phyloP scores from a whole-genome alignment of 1,140 invertebrate species.

The Caerostris extrusa region DNA sequence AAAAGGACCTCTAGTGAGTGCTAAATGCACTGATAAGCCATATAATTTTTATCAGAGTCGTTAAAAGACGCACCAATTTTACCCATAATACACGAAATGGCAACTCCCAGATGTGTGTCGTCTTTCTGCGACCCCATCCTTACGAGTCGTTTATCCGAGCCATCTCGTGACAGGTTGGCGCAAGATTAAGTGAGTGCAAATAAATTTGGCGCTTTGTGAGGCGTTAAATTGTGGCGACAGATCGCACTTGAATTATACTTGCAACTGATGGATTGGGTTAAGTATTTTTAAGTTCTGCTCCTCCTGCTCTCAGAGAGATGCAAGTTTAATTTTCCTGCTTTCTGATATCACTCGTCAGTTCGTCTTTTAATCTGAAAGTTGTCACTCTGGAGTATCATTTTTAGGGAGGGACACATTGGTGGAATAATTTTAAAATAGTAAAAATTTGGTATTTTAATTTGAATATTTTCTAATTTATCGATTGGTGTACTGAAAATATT shows the following conservation, averaged over 20 bases:
- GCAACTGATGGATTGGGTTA: conserved; percentile 56
- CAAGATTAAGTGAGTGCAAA: conserved; percentile 67
- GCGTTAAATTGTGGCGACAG: conserved; percentile 28
- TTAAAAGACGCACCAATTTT: not conserved
- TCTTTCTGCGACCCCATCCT: conserved; percentile 26
- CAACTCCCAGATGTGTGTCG: not conserved
- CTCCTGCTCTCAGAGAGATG: not conserved
- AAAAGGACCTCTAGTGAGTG: too few species aligned
- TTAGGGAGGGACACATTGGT: too few species aligned
- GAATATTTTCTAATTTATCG: too few species aligned
- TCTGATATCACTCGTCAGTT: not conserved
- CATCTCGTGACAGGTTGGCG: conserved; percentile 29
- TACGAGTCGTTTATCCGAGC: conserved; percentile 19
- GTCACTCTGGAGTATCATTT: too few species aligned
- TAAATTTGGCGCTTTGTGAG: conserved; percentile 33
- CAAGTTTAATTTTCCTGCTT: conserved; percentile 11
- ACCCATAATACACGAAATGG: not conserved
- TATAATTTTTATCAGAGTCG: not conserved
- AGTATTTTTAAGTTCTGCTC: conserved; percentile 56
- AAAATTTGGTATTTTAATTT: too few species aligned
- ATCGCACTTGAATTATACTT: conserved; percentile 48
- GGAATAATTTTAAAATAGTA: too few species aligned
- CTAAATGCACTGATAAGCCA: not conserved
- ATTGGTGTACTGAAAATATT: too few species aligned
- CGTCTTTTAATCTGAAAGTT: not conserved